Evolutionary conservation across 2,888 invertebrate species (phyloP).

Genomic region (Ceraclea dissimilis): DNA sequence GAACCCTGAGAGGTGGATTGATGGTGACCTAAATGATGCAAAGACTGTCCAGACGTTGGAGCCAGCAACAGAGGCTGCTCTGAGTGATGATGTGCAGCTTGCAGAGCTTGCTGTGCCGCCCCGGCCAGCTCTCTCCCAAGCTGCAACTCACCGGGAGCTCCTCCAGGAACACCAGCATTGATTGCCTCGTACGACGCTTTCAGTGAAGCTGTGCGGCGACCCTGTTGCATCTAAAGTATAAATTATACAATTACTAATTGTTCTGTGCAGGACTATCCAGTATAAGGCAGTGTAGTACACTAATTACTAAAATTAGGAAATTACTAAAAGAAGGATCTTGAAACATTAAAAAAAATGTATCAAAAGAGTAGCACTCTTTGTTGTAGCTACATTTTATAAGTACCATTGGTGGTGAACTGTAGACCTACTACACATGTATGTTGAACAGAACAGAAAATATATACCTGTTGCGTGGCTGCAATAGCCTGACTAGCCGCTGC

Average conservation of each 20-base stretch:
- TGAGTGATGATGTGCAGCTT: constrained; percentile 56
- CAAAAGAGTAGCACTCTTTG: too few species aligned
- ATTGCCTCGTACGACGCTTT: constrained; percentile 94
- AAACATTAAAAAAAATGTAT: too few species aligned
- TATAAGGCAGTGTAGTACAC: too few species aligned
- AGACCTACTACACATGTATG: too few species aligned
- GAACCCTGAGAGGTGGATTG: constrained; percentile 12
- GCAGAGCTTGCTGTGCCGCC: constrained; percentile 65
- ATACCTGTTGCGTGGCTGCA: constrained; percentile 86
- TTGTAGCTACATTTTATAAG: too few species aligned
- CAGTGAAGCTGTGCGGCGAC: constrained; percentile 84
- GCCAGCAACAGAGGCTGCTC: neutral
- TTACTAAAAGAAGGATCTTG: too few species aligned
- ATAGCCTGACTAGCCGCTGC: constrained; percentile 95
- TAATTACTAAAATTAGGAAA: too few species aligned
- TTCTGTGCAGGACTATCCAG: too few species aligned
- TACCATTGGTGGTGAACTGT: too few species aligned
- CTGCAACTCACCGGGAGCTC: constrained; percentile 53
- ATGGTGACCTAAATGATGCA: constrained; percentile 7
- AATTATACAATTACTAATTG: neutral
- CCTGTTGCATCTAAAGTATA: constrained; percentile 76
- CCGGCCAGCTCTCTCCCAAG: constrained; percentile 65
- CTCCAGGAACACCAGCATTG: constrained; percentile 56
- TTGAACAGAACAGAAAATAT: too few species aligned
- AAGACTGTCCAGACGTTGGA: constrained; percentile 1